These are phyloP conservation scores for Agrochola litura DNA, from an alignment of 2,888 invertebrate species.

Conservation along the genomic window DNA sequence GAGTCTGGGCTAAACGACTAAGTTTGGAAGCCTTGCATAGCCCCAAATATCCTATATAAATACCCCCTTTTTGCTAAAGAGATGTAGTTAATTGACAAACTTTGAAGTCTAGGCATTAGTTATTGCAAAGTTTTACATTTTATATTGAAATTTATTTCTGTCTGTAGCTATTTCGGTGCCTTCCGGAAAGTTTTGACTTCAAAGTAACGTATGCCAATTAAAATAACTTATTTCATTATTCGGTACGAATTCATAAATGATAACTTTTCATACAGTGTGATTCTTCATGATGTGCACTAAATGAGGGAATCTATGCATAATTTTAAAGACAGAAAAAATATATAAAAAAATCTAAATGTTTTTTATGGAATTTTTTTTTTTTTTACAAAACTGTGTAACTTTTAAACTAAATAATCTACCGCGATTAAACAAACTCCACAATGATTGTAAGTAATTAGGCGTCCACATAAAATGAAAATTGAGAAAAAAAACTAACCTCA, in stretches of 20 bases:
- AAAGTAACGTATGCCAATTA: neutral
- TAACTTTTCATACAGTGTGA: neutral
- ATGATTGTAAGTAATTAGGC: too few relatives aligned
- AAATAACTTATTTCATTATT: neutral
- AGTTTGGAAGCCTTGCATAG: conserved; percentile 53
- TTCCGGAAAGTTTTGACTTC: neutral
- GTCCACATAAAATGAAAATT: too few relatives aligned
- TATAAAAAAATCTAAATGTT: too few relatives aligned
- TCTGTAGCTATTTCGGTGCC: neutral
- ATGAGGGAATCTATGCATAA: too few relatives aligned
- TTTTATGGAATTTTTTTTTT: too few relatives aligned
- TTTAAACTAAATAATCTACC: too few relatives aligned
- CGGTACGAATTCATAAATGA: neutral
- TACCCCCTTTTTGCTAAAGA: conserved; percentile 38
- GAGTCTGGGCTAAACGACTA: conserved; percentile 12
- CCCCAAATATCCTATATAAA: conserved; percentile 41
- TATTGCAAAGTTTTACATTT: neutral
- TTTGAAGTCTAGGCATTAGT: conserved; percentile 15
- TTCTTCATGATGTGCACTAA: too few relatives aligned
- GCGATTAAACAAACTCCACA: too few relatives aligned
- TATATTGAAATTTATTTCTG: neutral
- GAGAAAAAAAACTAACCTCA: too few relatives aligned
- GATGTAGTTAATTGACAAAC: conserved; percentile 48
- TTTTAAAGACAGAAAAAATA: too few relatives aligned
- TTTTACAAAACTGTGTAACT: too few relatives aligned